Percentiles rank a stretch among this genome's conserved stretches.
phyloP scores from a whole-genome alignment of 2,113 vertebrate species.

The Heliornis fulica region DNA sequence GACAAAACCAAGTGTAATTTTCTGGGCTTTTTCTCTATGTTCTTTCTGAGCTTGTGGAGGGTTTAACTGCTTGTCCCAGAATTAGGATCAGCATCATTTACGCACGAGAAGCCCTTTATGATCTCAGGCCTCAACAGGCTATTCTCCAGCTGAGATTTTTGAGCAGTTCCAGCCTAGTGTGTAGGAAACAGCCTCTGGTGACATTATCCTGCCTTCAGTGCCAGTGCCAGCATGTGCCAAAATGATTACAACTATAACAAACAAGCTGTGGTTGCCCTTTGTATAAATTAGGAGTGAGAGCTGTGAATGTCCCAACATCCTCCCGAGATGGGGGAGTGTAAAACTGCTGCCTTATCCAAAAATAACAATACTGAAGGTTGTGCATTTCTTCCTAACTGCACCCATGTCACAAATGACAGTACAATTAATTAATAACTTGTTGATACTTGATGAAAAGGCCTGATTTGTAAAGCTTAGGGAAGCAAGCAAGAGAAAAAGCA shows the following conservation, averaged over 20 bases:
- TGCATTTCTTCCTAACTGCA: background rate
- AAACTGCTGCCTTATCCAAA: background rate
- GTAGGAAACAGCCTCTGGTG: constrained; percentile 58
- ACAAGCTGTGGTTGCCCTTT: background rate
- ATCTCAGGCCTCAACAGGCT: background rate
- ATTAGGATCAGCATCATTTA: background rate
- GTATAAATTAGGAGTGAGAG: background rate
- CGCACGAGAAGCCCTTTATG: background rate
- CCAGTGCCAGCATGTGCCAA: background rate
- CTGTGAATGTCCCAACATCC: background rate
- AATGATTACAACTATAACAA: background rate
- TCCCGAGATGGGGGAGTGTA: background rate
- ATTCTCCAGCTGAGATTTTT: constrained; percentile 45
- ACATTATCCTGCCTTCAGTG: background rate
- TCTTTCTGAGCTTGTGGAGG: background rate
- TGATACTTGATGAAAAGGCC: background rate
- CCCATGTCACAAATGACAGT: background rate
- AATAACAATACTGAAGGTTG: background rate
- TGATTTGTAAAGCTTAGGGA: background rate
- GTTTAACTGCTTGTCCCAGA: background rate
- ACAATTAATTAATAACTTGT: background rate
- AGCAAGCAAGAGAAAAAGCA: background rate
- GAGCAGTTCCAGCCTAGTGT: background rate
- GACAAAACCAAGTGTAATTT: background rate
- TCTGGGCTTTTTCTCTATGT: background rate